phyloP scores from a whole-genome alignment of 2,113 vertebrate genomes.

The Melozone crissalis region DNA sequence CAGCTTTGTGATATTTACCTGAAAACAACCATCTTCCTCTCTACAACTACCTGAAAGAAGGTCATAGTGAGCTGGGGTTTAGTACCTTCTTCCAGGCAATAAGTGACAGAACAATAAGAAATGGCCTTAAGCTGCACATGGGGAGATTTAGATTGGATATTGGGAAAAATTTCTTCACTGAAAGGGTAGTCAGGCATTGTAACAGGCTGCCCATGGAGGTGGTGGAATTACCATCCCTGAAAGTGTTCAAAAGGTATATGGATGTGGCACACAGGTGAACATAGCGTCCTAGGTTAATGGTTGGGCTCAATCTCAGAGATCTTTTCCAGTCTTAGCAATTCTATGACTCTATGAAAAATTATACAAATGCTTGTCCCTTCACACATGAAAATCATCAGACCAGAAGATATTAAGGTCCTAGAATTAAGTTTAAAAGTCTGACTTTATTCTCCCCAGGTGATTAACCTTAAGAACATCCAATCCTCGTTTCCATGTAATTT shows the following conservation, averaged over 20 bases:
- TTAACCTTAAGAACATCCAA: background rate
- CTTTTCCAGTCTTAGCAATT: background rate
- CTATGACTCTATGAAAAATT: background rate
- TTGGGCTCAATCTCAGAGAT: background rate
- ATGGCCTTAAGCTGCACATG: background rate
- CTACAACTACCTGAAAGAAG: background rate
- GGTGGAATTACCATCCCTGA: background rate
- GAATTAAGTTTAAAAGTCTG: background rate
- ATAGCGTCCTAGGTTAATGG: background rate
- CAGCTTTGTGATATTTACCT: background rate
- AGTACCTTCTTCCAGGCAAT: background rate
- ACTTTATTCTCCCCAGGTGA: rapidly evolving
- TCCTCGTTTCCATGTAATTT: background rate
- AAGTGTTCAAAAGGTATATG: background rate
- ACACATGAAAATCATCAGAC: background rate
- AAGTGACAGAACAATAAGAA: background rate
- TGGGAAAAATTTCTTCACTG: background rate
- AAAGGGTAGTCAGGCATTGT: background rate
- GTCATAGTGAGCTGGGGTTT: background rate
- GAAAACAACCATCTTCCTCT: background rate
- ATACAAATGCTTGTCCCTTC: background rate
- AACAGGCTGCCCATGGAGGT: background rate
- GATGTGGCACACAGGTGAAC: background rate
- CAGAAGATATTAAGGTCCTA: background rate
- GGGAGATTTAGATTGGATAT: background rate